Evolutionary conservation across 2,888 invertebrate species (phyloP), one percentile per base, ranked within the genome.

Genomic region (Parochlus steinenii): DNA sequence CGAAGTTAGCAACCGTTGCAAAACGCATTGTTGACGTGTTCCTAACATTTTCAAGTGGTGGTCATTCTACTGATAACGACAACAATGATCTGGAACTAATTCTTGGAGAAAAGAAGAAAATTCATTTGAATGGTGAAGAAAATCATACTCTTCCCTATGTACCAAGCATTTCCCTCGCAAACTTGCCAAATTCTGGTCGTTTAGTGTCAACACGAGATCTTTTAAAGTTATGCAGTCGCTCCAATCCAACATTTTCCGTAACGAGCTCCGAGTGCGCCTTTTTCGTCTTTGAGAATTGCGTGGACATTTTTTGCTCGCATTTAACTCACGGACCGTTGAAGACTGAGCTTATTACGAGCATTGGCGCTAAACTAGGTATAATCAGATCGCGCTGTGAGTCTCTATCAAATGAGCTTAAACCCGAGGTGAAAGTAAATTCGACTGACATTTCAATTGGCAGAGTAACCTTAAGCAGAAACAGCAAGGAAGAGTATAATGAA

Each of bases 261-360:
- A 68, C 76, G 0, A 79, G 78, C 40, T 40, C 53, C 0, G 59
- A 59, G 40, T 58, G 58, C 41, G 59, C 58, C 3, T 58, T 57
- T 43, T 56, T 55, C 41, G 56, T 59, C 4, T 71, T 87, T 28
- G 81, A 87, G 61, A 86, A 93, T 56, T 86, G 89, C 0, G 68
- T 89, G 15, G 92, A 95, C 51, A 76, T 92, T 40, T 95, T 95
- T 55, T 83, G 85, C 41, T 78, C 79, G 34, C 80, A 82, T 16
- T 65, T 81, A 18, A 58, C 77, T 0, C 69, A 68, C n/a, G 57
- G 65, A 44, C 71, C 63, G 38, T 63, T 71, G 33, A 71, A 80
- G 51, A 52, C 79, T 33, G 63, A 67, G 47, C 52, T 85, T 16
- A 74, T 83, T 0, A 70, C 69, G 44, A 70, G 73, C 44, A 76